A percentile compares a stretch with the other conserved stretches of the same genome.
phyloP scores from a whole-genome alignment of 2,113 vertebrate species.

The Marcusenius ussheri region DNA sequence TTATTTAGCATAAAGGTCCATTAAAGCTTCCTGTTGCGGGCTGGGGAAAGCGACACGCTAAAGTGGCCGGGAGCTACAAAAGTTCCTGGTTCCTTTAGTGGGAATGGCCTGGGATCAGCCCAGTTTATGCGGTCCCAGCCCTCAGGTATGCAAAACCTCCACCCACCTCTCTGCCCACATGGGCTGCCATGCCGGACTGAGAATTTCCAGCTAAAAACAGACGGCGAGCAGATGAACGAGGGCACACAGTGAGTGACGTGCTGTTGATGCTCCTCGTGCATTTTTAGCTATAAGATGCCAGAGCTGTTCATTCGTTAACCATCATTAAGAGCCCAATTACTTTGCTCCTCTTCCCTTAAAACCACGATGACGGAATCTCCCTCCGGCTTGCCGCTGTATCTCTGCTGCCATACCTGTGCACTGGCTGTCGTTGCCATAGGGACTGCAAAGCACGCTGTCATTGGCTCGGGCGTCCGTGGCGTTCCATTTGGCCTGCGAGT shows the following conservation, averaged over 20 bases:
- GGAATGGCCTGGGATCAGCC: neutral
- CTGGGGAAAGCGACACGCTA: neutral
- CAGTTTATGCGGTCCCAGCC: neutral
- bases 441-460: neutral
- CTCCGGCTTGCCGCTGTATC: neutral
- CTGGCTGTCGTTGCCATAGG: slow-evolving; percentile 17
- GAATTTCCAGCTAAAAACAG: neutral
- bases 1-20: neutral
- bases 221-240: neutral
- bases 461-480: slow-evolving; percentile 6
- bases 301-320: neutral
- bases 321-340: neutral
- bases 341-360: neutral
- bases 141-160: neutral
- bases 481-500: slow-evolving; percentile 20
- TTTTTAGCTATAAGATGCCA: neutral
- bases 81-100: neutral
- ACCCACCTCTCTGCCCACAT: neutral
- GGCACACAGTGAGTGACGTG: neutral
- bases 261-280: neutral
- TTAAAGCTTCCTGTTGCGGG: neutral
- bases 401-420: slow-evolving; percentile 15
- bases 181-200: neutral
- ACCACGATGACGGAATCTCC: neutral
- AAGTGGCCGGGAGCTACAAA: neutral